Evolutionary conservation across 1,140 invertebrate genomes (phyloP), one percentile per base, ranked within the genome.

Genomic region (Meteorus sp.): DNA sequence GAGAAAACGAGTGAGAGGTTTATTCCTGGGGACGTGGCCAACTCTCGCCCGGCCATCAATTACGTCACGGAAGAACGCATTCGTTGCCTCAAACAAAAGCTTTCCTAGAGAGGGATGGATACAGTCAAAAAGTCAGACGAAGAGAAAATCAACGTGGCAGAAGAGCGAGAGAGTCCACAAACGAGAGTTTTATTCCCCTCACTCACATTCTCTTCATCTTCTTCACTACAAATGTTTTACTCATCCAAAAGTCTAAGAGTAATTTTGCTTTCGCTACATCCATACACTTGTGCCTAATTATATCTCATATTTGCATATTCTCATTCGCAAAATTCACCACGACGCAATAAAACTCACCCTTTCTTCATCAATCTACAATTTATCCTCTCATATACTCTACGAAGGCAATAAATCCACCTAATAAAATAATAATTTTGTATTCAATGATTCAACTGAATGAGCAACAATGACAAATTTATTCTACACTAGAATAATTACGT

Each of bases 11-110:
- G 8, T 17, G 39, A 15, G 6, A 6, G 15, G 39, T 43, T 43
- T 27, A 27, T 51, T 3, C 31, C 23, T 3, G n/a, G 33, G 20
- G 41, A 29, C 35, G 51, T 31, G 23, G 56, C 41, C 33, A 11
- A 54, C 31, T 62, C 65, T 66, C 62, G 69, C 63, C 73, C 65
- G 64, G 66, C 71, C 72, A 79, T 80, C 73, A 79, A 80, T 80
- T 80, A 79, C 74, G 70, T 74, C 69, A 77, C 74, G 76, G 73
- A 77, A 78, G 72, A 77, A 73, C 67, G 73, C 70, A 74, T 72
- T 70, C 72, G 76, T 73, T 67, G 70, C 58, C 63, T 76, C 74
- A 77, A 76, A 79, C 77, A 79, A 79, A 75, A 67, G 66, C 41
- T 35, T 37, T 31, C 15, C 17, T 5, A 23, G 44, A 55, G 23